Percentiles rank a stretch among this genome's conserved stretches.
Conservation (phyloP, 35 echinoderm and acorn worm species). For the Lytechinus pictus region DNA sequence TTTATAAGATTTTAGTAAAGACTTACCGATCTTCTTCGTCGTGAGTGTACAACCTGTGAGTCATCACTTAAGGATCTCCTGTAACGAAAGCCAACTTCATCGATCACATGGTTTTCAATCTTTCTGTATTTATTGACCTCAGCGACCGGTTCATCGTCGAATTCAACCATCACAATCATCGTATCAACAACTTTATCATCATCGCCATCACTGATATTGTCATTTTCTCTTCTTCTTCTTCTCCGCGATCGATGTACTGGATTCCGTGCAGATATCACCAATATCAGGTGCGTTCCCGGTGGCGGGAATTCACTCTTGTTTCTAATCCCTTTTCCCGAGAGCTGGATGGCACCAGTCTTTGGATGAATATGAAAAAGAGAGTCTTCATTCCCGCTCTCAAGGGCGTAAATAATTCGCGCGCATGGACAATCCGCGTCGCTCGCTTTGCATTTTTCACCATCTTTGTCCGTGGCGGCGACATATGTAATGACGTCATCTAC, state of each 20-base stretch:
- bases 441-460: slow-evolving; percentile 61
- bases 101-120: not conserved
- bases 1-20: not conserved
- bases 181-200: slow-evolving; percentile 32
- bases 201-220: not conserved
- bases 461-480: slow-evolving; percentile 73
- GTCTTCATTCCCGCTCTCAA: slow-evolving; percentile 83
- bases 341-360: slow-evolving; percentile 66
- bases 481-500: slow-evolving; percentile 68
- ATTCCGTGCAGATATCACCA: slow-evolving; percentile 71
- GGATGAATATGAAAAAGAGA: slow-evolving; percentile 83
- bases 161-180: slow-evolving; percentile 47
- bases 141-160: not conserved
- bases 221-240: not conserved
- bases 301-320: slow-evolving; percentile 1
- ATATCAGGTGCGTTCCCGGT: not conserved
- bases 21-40: slow-evolving; percentile 84
- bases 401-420: slow-evolving; percentile 73
- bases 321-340: slow-evolving; percentile 42
- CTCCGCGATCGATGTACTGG: slow-evolving; percentile 63
- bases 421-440: slow-evolving; percentile 68
- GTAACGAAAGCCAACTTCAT: not conserved
- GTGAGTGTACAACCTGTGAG: slow-evolving; percentile 56
- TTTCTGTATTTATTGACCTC: slow-evolving; percentile 5
- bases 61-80: not conserved